A percentile compares a stretch with the other conserved stretches of the same genome.
Conservation (phyloP, 1,140 invertebrate genomes). For the Temnothorax curvispinosus region DNA sequence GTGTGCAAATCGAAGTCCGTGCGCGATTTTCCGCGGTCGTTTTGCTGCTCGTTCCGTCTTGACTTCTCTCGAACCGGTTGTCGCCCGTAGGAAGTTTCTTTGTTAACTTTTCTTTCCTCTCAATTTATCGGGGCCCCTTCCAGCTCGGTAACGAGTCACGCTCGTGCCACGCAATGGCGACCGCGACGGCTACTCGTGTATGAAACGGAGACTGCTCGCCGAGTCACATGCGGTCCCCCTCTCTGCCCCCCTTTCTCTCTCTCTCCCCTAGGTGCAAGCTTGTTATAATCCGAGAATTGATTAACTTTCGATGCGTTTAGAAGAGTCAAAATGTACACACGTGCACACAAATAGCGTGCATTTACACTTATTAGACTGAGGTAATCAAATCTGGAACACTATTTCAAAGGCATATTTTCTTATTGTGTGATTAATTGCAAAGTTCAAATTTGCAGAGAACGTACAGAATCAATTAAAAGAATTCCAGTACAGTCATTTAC, state of each 20-base stretch:
- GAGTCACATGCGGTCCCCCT: conserved; percentile 8
- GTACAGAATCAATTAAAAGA: background rate
- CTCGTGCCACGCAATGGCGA: conserved; percentile 47
- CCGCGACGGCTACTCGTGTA: conserved; percentile 29
- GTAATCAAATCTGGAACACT: background rate
- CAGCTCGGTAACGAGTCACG: conserved; percentile 30
- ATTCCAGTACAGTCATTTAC: background rate
- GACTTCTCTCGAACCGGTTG: conserved; percentile 49
- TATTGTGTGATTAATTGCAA: background rate
- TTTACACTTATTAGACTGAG: background rate
- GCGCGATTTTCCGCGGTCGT: conserved; percentile 31
- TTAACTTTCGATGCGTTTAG: conserved; percentile 25
- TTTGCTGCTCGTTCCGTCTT: conserved; percentile 4
- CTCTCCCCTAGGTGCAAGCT: background rate
- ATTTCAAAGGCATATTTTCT: background rate
- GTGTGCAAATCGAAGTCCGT: conserved; percentile 39
- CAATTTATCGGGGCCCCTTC: conserved; percentile 44
- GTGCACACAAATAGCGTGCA: background rate
- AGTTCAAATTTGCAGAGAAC: background rate
- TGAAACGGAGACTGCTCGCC: conserved; percentile 29
- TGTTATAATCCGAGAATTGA: conserved; percentile 37
- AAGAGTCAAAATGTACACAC: background rate
- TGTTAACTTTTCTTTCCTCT: conserved; percentile 53
- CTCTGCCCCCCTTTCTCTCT: too few species aligned
- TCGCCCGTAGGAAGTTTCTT: conserved; percentile 29